Evolutionary conservation across 2,888 invertebrate species (phyloP), one percentile per base, ranked within the genome.

Genomic region (Chymomyza amoena): DNA sequence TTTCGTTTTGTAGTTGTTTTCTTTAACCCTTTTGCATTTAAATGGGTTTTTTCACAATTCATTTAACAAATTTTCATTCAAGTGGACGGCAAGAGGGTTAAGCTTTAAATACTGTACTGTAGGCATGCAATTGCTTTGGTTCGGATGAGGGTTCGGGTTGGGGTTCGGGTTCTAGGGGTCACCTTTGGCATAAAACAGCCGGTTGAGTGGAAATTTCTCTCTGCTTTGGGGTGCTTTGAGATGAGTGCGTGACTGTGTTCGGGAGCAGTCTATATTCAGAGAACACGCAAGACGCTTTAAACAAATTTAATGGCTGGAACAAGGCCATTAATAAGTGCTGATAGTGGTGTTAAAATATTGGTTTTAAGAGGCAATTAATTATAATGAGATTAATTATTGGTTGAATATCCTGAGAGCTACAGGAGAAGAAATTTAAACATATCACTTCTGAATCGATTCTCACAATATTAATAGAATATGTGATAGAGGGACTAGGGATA

Each of bases 1-100:
- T 45, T 4, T 45, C 39, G 7, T 45, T 45, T 13, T 2, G 39
- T 45, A 45, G 39, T 13, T 45, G 70, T 74, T 70, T 66, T 54
- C 15, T 18, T 60, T 60, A 6, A n/a, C 67, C 61, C 36, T 32
- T 61, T 74, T 79, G 69, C 76, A 73, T 76, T 67, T 76, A 75
- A 78, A 72, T 76, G 72, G 69, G 69, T 81, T 73, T 81, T 32
- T 80, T 85, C 72, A 80, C 87, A 80, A 79, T 80, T 83, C 85
- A 87, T 88, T 87, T 78, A 84, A 79, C 80, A 87, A 79, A 81
- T 78, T 77, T 69, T 18, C 68, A 81, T 73, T 66, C 32, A 50
- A 64, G 39, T 62, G 64, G 51, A 51, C 20, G n/a, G 39, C 39
- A 54, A 65, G 64, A 16, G 61, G 65, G 20, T 71, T 52, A 66